A percentile compares a stretch with the other conserved stretches of the same genome.
Conservation (phyloP, 2,113 vertebrate species). For the Apodemus speciosus region DNA sequence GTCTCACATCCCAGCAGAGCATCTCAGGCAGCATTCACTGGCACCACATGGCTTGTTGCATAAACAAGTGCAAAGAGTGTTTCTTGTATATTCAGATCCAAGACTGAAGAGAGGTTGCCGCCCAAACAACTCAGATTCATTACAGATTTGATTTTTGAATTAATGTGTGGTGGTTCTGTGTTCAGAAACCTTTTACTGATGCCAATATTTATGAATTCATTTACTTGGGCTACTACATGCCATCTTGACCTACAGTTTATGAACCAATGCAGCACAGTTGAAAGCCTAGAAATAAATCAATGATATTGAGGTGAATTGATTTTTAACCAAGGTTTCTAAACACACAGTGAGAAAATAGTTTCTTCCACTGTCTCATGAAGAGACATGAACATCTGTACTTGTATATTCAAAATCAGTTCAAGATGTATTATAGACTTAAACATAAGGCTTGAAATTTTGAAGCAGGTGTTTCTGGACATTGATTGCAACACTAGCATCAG, state of each 20-base stretch:
- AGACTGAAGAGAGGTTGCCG: neutral
- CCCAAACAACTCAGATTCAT: neutral
- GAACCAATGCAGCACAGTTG: neutral
- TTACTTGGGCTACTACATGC: neutral
- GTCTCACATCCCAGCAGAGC: neutral
- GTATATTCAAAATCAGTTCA: neutral
- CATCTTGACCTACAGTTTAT: neutral
- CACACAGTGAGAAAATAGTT: neutral
- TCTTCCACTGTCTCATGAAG: neutral
- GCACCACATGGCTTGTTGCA: neutral
- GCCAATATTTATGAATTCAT: neutral
- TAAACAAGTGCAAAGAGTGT: neutral
- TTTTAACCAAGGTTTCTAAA: neutral
- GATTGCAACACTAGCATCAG: neutral
- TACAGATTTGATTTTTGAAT: neutral
- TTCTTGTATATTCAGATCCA: neutral
- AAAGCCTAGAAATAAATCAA: neutral
- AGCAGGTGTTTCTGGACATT: too few relatives aligned
- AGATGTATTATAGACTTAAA: neutral
- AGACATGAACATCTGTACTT: neutral
- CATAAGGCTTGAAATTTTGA: neutral
- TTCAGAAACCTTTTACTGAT: neutral
- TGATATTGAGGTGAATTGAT: neutral
- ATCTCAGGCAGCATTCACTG: neutral
- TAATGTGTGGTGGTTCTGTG: neutral